These are phyloP conservation scores for Ictidomys tridecemlineatus DNA, from an alignment of 2,113 vertebrate genomes.

Conservation along the genomic window DNA sequence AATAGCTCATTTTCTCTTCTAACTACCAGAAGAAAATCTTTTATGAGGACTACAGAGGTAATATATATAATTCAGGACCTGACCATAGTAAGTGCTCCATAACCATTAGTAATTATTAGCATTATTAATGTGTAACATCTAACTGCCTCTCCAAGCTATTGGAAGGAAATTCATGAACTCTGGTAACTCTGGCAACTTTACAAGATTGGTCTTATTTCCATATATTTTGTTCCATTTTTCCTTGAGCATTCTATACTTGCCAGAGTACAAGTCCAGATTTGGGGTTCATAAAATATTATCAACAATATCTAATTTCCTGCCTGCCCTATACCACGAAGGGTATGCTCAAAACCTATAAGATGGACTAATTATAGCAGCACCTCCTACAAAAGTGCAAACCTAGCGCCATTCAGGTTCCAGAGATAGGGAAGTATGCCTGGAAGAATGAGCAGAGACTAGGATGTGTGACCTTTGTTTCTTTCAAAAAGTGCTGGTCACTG, in stretches of 20 bases:
- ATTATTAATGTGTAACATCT: conserved; percentile 5
- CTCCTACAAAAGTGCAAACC: neutral
- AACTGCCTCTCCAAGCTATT: conserved; percentile 23
- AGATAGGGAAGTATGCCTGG: neutral
- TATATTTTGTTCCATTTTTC: conserved; percentile 28
- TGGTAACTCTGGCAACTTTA: neutral
- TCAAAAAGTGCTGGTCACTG: neutral
- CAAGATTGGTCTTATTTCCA: conserved; percentile 32
- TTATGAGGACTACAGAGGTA: conserved; percentile 61
- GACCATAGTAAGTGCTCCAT: conserved; percentile 27
- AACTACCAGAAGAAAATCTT: conserved; percentile 58
- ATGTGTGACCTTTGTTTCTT: neutral
- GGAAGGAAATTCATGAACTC: neutral
- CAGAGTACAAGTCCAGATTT: conserved; percentile 15
- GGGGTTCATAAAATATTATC: conserved; percentile 46
- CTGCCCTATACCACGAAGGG: neutral
- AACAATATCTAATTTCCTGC: conserved; percentile 52
- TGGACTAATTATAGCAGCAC: neutral
- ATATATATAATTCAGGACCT: conserved; percentile 31
- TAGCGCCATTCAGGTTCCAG: neutral
- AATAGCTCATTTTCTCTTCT: conserved; percentile 50
- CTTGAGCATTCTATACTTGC: neutral
- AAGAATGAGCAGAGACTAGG: neutral
- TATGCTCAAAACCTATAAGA: conserved; percentile 28
- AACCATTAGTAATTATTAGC: conserved; percentile 34